A percentile compares a stretch with the other conserved stretches of the same genome.
phyloP scores from a whole-genome alignment of 2,888 invertebrate genomes.

The Pseudococcus viburni region DNA sequence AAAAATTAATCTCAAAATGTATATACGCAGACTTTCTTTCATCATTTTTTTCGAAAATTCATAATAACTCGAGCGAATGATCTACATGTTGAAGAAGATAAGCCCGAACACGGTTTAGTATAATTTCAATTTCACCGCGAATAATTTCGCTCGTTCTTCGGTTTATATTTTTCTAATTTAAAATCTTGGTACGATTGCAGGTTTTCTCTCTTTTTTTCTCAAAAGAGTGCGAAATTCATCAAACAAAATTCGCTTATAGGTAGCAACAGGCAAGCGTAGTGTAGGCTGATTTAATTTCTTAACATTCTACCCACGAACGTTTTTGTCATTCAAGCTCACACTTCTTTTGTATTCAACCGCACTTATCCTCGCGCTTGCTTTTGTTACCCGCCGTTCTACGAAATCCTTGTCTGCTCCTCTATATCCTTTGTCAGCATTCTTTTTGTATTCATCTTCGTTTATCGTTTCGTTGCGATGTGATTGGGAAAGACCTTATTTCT shows the following conservation, averaged over 20 bases:
- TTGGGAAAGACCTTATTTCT: neutral
- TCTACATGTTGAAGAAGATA: neutral
- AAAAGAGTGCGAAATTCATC: constrained; percentile 8
- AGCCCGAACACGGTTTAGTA: neutral
- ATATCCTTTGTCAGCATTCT: constrained; percentile 33
- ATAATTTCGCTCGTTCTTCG: neutral
- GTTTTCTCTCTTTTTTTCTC: neutral
- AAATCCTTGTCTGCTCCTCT: neutral
- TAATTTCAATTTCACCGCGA: neutral
- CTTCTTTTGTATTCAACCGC: constrained; percentile 38
- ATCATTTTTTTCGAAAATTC: neutral
- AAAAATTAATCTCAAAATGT: constrained; percentile 21
- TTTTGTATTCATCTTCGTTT: constrained; percentile 21
- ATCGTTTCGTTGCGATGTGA: neutral
- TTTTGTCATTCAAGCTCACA: constrained; percentile 40
- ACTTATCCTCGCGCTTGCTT: neutral
- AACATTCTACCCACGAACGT: constrained; percentile 41
- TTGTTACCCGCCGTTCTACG: neutral
- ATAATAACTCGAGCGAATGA: neutral
- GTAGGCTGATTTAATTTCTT: constrained; percentile 45
- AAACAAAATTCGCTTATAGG: constrained; percentile 32
- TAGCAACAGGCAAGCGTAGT: constrained; percentile 13
- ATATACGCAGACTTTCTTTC: too few species aligned
- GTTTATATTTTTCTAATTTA: neutral
- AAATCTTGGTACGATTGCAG: neutral